These are phyloP conservation scores for Anoncus sp. DNA, from an alignment of 2,888 invertebrate species.

Conservation along the genomic window DNA sequence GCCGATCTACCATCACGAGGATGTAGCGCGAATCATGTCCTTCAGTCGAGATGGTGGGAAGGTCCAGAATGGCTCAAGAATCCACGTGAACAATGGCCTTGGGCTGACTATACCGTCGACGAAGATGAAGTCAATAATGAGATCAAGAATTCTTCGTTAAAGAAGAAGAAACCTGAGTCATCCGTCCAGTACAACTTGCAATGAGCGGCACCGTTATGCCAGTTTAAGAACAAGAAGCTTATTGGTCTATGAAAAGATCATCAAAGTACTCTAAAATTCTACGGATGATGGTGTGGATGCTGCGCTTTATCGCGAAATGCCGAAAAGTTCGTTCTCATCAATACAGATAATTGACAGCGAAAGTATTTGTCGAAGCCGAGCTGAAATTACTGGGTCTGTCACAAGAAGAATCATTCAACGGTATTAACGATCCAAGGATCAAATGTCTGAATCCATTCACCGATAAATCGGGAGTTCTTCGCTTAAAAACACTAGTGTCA, in stretches of 20 bases:
- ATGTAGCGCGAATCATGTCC: constrained; percentile 68
- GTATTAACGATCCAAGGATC: constrained; percentile 41
- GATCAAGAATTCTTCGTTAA: constrained; percentile 7
- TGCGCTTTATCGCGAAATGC: constrained; percentile 38
- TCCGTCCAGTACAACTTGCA: too few relatives aligned
- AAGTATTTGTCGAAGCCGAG: constrained; percentile 55
- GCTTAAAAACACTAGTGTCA: constrained; percentile 61
- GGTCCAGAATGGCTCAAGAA: too few relatives aligned
- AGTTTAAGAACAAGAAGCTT: background rate
- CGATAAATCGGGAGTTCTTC: constrained; percentile 61
- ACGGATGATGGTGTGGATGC: constrained; percentile 66
- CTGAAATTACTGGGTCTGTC: constrained; percentile 41
- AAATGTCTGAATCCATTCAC: constrained; percentile 40
- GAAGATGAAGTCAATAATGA: constrained; percentile 56
- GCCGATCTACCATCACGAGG: constrained; percentile 76
- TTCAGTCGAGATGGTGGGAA: constrained; percentile 75
- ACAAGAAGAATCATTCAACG: constrained; percentile 51
- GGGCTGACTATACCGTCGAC: too few relatives aligned
- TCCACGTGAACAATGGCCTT: too few relatives aligned
- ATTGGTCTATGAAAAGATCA: constrained; percentile 26
- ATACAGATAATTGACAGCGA: constrained; percentile 49
- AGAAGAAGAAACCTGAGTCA: too few relatives aligned
- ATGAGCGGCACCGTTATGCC: too few relatives aligned
- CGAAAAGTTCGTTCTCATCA: constrained; percentile 37
- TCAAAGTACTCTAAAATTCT: constrained; percentile 65